phyloP scores from a whole-genome alignment of 2,888 invertebrate genomes.

The Melipona bicolor region DNA sequence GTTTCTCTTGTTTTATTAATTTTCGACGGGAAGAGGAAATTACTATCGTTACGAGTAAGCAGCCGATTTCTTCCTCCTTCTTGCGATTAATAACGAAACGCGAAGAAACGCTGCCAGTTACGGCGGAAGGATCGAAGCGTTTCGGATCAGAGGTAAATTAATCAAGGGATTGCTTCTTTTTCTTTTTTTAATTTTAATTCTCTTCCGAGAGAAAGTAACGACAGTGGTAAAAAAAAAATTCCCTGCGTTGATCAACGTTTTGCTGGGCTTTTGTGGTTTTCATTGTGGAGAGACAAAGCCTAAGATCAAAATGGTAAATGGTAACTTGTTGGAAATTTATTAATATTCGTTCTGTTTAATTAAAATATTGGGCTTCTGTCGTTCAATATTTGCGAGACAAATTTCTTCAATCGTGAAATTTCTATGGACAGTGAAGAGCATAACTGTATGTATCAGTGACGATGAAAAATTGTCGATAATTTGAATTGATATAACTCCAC shows the following conservation, averaged over 20 bases:
- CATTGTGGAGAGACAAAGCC: conserved; percentile 27
- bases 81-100: conserved; percentile 11
- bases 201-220: conserved; percentile 5
- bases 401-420: too few species aligned
- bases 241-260: conserved; percentile 41
- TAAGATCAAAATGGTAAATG: conserved; percentile 25
- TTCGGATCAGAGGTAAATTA: conserved; percentile 27
- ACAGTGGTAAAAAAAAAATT: conserved; percentile 34
- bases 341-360: too few species aligned
- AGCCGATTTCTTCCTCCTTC: background rate
- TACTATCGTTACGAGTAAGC: background rate
- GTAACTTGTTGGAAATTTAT: too few species aligned
- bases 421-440: too few species aligned
- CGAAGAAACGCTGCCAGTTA: background rate
- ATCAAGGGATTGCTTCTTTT: background rate
- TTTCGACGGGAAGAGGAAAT: too few species aligned
- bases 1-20: too few species aligned
- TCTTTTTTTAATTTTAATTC: background rate
- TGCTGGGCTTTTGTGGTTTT: conserved; percentile 37
- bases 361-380: too few species aligned
- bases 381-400: too few species aligned
- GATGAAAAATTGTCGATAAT: too few species aligned
- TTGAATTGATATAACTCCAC: too few species aligned
- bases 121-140: conserved; percentile 4
- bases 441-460: too few species aligned